Conservation (phyloP, 1,140 invertebrate genomes). For the Eupristina koningsbergeri region DNA sequence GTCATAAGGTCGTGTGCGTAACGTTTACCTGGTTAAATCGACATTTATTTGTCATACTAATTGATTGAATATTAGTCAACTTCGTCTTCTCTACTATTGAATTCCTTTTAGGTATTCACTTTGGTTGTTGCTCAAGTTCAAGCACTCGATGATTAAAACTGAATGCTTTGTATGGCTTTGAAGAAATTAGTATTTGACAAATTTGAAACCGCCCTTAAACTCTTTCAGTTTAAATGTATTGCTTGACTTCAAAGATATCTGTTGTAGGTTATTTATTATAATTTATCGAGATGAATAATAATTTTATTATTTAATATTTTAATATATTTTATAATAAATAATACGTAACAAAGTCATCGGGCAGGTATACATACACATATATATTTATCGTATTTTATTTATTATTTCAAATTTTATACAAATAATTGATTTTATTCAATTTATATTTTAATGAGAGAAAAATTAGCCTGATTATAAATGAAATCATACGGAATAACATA, state of each 20-base stretch:
- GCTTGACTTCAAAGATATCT: neutral
- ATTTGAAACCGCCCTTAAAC: conserved; percentile 4
- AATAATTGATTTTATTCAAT: no score
- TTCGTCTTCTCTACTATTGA: conserved; percentile 30
- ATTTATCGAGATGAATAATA: no score
- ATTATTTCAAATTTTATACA: no score
- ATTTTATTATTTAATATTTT: no score
- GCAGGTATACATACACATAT: no score
- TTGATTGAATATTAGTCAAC: conserved; percentile 25
- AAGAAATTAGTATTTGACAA: conserved; percentile 32
- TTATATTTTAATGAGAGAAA: no score
- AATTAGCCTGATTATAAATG: no score
- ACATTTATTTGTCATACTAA: conserved; percentile 45
- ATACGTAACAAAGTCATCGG: no score
- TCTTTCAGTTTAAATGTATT: neutral
- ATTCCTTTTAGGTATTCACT: conserved; percentile 13
- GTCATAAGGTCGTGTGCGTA: neutral
- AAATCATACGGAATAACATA: no score
- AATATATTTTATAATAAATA: no score
- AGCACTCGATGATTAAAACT: neutral
- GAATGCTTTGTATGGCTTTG: neutral
- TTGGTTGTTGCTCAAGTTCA: conserved; percentile 19
- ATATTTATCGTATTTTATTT: no score
- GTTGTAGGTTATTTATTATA: no score
- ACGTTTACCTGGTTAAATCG: conserved; percentile 49